A percentile compares a stretch with the other conserved stretches of the same genome.
phyloP scores from a whole-genome alignment of 1,140 invertebrate genomes.

The Bombus polaris region DNA sequence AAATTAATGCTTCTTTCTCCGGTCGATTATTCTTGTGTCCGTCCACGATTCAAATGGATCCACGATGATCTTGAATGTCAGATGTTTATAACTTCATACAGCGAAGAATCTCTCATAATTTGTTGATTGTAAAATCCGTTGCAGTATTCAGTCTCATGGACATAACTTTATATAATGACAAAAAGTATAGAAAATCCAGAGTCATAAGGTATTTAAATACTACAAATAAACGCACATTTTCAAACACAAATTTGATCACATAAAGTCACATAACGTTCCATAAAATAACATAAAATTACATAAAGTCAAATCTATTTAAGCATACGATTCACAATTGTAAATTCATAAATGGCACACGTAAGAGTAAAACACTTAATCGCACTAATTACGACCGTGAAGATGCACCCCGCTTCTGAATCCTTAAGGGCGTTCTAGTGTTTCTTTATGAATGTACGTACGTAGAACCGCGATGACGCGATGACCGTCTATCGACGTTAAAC shows the following conservation, averaged over 20 bases:
- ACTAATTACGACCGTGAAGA: neutral
- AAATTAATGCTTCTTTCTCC: neutral
- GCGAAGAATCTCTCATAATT: neutral
- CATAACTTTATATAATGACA: neutral
- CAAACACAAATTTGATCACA: neutral
- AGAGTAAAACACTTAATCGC: neutral
- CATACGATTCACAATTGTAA: neutral
- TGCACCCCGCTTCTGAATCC: neutral
- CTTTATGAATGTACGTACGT: too few relatives aligned
- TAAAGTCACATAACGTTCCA: neutral
- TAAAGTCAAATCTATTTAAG: neutral
- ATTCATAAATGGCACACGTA: neutral
- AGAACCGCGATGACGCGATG: neutral
- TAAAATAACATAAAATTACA: neutral
- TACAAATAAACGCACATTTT: neutral
- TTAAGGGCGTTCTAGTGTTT: neutral
- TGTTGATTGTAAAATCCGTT: neutral
- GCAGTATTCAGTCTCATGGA: neutral
- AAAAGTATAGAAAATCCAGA: neutral
- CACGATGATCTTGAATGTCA: too few relatives aligned
- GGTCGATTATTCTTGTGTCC: neutral
- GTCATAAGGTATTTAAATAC: neutral
- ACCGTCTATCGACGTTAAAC: neutral
- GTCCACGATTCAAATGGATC: neutral
- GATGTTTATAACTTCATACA: too few relatives aligned